Evolutionary conservation across 1,140 invertebrate species (phyloP), one percentile per base, ranked within the genome.

Genomic region (Drosophila obscura): DNA sequence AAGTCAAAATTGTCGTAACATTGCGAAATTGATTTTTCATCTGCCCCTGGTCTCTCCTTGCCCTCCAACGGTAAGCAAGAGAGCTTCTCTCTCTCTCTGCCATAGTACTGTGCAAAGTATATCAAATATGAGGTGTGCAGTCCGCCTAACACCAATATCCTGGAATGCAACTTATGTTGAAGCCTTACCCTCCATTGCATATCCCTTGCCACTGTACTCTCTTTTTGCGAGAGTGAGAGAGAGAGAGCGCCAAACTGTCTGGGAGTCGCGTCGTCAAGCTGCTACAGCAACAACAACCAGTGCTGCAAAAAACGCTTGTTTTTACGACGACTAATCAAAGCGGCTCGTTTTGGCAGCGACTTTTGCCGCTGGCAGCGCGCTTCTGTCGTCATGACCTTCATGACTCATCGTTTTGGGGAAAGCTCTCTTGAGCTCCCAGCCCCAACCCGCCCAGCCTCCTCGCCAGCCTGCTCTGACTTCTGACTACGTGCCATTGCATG

Each of bases 341-440:
- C 81, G 68, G 59, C 73, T 67, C 79, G 62, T 77, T 81, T 81
- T 81, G 61, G 43, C 62, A 77, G 61, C 78, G 58, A 77, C 78
- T 88, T 87, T 82, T 88, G 78, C 66, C 75, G 77, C 83, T 78
- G 89, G 35, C 11, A 39, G 35, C 11, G 35, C 35, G 11, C 35
- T 5, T 39, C 84, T 91, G 91, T 91, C 89, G 89, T 91, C 89
- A 91, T 91, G 89, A 91, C 89, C 89, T 91, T 91, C 89, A 91
- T 91, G 89, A 91, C 89, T 91, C 89, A 91, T 91, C 89, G 84
- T 79, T 87, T 68, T 52, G 72, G 71, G 68, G 69, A n/a, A 44
- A 45, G 55, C 63, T 53, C 35, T 39, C 35, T 39, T 13, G 35
- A 39, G 35, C 39, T 41, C 51, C 39, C 11, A 53, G 4, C 8